Base-by-base conservation (phyloP, 2,888 invertebrate species). In the Amphipoea lucens region DNA sequence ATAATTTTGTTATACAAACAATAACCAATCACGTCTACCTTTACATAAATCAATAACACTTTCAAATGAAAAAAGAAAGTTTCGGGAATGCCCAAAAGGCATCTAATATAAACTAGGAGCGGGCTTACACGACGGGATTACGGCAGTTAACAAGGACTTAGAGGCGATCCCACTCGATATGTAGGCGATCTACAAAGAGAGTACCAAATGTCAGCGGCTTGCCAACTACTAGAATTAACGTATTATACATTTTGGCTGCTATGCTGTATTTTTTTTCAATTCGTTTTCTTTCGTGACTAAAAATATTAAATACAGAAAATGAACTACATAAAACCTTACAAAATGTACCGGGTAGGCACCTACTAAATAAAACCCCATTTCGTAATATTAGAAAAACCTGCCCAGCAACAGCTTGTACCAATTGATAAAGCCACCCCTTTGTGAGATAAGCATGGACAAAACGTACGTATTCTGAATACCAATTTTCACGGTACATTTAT, bases 71-170 rank as follows among this genome's bases (percentile, higher is more conserved):
- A 74, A 20, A 74, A 74, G 23, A 74, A 83, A 75, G 74, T 84
- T 82, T 83, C 51, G 20, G 75, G 67, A 79, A 82, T 81, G n/a
- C 79, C 84, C 80, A 82, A 87, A 80, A 79, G 81, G 77, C 79
- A 86, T 83, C 82, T 84, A 90, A 91, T 87, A 90, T 86, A 85
- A 86, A 88, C 89, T 90, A 85, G 87, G 84, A 90, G 87, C 83
- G 81, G 83, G 89, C 89, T 87, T 87, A 90, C 85, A 91, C 86
- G 83, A 80, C 79, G 79, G 93, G 92, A 94, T 95, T 94, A 94
- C 89, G 89, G 83, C 90, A 93, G 93, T 94, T 93, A 94, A 91
- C 93, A 92, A 88, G 89, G 92, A 92, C 90, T 93, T 93, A 93
- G 85, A 86, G 86, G 79, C 76, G 84, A 91, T 91, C 87, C 89